Evolutionary conservation across 2,113 vertebrate species (phyloP).

Genomic region (Syngnathus floridae): DNA sequence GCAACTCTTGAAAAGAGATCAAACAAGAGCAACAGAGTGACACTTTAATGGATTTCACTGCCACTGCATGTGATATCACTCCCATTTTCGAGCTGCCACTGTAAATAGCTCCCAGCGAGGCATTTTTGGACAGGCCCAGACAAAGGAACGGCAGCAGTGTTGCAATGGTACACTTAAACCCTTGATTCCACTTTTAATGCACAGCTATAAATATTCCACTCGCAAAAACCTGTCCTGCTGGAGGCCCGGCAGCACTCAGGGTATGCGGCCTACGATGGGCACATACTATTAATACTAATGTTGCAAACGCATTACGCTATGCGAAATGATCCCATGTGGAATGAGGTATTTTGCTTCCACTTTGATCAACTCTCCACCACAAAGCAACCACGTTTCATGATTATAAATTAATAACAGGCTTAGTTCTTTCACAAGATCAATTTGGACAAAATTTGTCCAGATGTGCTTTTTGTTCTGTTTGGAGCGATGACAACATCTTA

Average conservation of each 20-base stretch:
- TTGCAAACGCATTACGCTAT: constrained; percentile 42
- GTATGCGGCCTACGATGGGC: constrained; percentile 51
- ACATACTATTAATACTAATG: constrained; percentile 63
- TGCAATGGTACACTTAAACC: constrained; percentile 70
- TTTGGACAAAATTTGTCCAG: constrained; percentile 58
- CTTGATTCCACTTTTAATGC: constrained; percentile 73
- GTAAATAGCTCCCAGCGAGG: constrained; percentile 59
- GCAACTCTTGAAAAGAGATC: constrained; percentile 8
- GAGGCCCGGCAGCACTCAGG: constrained; percentile 48
- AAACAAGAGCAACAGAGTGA: constrained; percentile 25
- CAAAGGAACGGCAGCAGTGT: constrained; percentile 65
- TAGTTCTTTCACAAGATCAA: constrained; percentile 61
- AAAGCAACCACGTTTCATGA: constrained; percentile 37
- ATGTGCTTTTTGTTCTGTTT: constrained; percentile 27
- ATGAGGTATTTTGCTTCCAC: constrained; percentile 36
- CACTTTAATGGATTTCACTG: constrained; percentile 29
- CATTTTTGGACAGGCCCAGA: constrained; percentile 75
- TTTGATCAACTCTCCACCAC: constrained; percentile 26
- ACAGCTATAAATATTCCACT: constrained; percentile 75
- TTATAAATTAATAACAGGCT: constrained; percentile 59
- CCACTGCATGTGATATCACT: constrained; percentile 53
- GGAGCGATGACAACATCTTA: background rate
- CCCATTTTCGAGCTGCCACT: constrained; percentile 47
- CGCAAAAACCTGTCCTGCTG: constrained; percentile 66
- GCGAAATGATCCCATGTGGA: constrained; percentile 45